phyloP scores from a whole-genome alignment of 2,113 vertebrate genomes.

The Grammomys dolichurus region DNA sequence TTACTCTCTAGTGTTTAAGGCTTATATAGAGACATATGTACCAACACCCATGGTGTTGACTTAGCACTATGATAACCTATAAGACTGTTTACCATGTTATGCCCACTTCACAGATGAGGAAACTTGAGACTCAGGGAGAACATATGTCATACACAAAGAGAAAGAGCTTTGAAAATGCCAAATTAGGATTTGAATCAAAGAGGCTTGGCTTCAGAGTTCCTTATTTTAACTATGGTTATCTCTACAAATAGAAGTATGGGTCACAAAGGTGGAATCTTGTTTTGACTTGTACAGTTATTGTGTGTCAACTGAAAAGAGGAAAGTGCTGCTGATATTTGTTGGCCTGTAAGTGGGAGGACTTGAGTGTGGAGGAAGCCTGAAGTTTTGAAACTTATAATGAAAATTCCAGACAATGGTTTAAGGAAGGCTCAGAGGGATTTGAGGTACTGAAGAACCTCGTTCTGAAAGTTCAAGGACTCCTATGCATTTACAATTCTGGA shows the following conservation, averaged over 20 bases:
- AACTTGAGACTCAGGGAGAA: not conserved
- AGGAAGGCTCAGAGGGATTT: not conserved
- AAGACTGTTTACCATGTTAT: not conserved
- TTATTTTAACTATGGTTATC: not conserved
- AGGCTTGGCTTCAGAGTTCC: not conserved
- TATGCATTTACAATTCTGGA: not conserved
- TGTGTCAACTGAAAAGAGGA: not conserved
- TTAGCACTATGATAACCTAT: not conserved
- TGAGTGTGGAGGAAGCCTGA: not conserved
- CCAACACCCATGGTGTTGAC: not conserved
- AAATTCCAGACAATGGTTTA: not conserved
- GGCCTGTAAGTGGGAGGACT: not conserved
- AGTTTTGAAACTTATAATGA: constrained; percentile 22
- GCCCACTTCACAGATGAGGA: not conserved
- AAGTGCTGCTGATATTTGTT: not conserved
- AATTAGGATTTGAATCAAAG: not conserved
- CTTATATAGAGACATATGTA: not conserved
- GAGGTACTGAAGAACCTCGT: not conserved
- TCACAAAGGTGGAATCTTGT: not conserved
- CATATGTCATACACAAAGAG: not conserved
- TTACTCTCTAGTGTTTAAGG: not conserved
- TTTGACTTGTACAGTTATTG: not conserved
- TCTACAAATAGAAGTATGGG: too few species aligned
- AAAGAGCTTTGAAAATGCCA: not conserved
- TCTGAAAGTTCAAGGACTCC: constrained; percentile 29